A percentile compares a stretch with the other conserved stretches of the same genome.
Evolutionary conservation across 2,113 vertebrate genomes (phyloP).

Genomic region (Dendrocopos noguchii): DNA sequence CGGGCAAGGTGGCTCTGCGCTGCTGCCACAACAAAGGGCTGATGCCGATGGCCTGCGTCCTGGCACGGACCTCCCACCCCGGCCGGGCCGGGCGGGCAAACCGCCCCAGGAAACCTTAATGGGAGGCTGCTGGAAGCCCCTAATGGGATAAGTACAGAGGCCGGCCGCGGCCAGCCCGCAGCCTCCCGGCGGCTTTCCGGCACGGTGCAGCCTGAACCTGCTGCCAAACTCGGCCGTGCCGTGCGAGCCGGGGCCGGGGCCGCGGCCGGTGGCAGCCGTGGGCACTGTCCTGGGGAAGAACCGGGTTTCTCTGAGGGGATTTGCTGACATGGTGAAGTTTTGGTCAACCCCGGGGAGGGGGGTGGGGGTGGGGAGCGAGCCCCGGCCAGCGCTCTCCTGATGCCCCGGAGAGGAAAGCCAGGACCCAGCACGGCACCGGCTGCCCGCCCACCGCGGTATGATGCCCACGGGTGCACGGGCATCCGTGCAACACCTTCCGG

Average conservation of each 20-base stretch:
- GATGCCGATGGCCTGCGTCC: neutral
- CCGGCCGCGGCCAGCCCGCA: slow-evolving; percentile 48
- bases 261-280: neutral
- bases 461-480: neutral
- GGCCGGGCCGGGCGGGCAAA: slow-evolving; percentile 39
- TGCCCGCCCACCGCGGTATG: neutral
- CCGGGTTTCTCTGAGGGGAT: neutral
- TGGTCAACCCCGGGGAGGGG: neutral
- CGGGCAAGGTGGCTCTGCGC: neutral
- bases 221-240: neutral
- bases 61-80: neutral
- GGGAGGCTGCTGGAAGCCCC: neutral
- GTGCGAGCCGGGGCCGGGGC: neutral
- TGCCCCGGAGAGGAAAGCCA: neutral
- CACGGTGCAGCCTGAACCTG: neutral
- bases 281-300: neutral
- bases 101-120: slow-evolving; percentile 76
- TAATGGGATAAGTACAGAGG: slow-evolving; percentile 79
- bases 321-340: neutral
- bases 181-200: neutral
- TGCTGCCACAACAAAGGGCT: neutral
- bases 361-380: neutral
- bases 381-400: neutral
- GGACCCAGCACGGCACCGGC: neutral
- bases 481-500: neutral